Evolutionary conservation across 2,797 vertebrate species (phyloP).

Genomic region (Melanotaenia pygmaea): DNA sequence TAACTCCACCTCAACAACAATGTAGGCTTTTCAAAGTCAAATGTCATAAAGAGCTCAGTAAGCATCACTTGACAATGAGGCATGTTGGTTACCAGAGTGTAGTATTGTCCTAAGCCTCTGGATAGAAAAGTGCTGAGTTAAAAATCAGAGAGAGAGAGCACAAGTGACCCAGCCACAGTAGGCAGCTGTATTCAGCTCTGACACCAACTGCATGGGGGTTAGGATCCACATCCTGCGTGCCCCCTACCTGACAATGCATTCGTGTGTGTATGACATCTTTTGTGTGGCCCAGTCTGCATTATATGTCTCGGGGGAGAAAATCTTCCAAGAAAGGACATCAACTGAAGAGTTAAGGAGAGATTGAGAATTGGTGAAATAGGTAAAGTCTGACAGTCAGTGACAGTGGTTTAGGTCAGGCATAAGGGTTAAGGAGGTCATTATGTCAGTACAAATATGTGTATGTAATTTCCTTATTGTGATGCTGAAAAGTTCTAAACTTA

Average conservation of each 20-base stretch:
- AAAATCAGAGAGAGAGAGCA: slow-evolving; percentile 36
- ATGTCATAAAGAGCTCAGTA: slow-evolving; percentile 61
- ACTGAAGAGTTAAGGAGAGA: background rate
- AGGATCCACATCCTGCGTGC: slow-evolving; percentile 49
- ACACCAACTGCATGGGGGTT: slow-evolving; percentile 28
- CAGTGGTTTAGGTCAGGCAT: background rate
- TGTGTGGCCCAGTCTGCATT: background rate
- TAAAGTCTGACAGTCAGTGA: background rate
- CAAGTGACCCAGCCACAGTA: slow-evolving; percentile 32
- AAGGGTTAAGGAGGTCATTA: background rate
- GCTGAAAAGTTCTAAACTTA: background rate
- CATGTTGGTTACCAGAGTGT: slow-evolving; percentile 53
- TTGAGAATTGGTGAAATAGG: background rate
- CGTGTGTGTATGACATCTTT: background rate
- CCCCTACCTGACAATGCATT: slow-evolving; percentile 31
- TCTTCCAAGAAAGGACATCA: background rate
- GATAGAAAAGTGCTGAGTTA: slow-evolving; percentile 72
- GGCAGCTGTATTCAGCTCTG: slow-evolving; percentile 57
- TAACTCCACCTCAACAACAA: slow-evolving; percentile 15
- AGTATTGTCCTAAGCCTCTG: slow-evolving; percentile 58
- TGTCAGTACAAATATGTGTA: background rate
- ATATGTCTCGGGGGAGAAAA: background rate
- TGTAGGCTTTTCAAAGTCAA: slow-evolving; percentile 44
- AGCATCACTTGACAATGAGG: slow-evolving; percentile 63
- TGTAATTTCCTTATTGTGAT: background rate